A percentile compares a stretch with the other conserved stretches of the same genome.
These are phyloP conservation scores for Phaethon lepturus DNA, from an alignment of 2,113 vertebrate species.

Conservation along the genomic window DNA sequence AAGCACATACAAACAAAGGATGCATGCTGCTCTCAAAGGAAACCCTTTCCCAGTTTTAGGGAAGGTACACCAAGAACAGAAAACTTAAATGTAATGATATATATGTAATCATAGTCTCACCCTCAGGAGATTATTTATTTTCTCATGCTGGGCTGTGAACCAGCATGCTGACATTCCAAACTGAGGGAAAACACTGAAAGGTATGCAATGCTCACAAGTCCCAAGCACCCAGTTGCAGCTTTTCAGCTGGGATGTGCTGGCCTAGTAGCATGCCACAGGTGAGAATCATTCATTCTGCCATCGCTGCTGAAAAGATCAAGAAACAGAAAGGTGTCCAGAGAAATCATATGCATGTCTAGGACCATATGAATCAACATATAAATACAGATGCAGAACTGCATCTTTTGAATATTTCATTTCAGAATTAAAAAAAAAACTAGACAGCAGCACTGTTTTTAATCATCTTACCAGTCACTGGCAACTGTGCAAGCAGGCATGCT, in stretches of 20 bases:
- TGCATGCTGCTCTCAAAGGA: background rate
- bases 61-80: background rate
- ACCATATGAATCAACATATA: background rate
- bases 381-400: background rate
- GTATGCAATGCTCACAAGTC: fast-evolving
- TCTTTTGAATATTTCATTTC: background rate
- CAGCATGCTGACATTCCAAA: background rate
- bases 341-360: background rate
- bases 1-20: background rate
- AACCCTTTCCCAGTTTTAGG: background rate
- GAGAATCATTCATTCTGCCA: background rate
- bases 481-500: background rate
- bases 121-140: background rate
- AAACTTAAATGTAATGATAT: background rate
- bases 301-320: background rate
- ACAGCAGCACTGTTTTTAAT: background rate
- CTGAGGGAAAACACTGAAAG: background rate
- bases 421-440: background rate
- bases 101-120: background rate
- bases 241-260: background rate
- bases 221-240: background rate
- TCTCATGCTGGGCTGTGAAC: background rate
- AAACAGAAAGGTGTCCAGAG: background rate
- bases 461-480: background rate
- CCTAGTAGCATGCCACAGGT: background rate